phyloP scores from a whole-genome alignment of 2,888 invertebrate genomes.

The Vesta saturnalis region DNA sequence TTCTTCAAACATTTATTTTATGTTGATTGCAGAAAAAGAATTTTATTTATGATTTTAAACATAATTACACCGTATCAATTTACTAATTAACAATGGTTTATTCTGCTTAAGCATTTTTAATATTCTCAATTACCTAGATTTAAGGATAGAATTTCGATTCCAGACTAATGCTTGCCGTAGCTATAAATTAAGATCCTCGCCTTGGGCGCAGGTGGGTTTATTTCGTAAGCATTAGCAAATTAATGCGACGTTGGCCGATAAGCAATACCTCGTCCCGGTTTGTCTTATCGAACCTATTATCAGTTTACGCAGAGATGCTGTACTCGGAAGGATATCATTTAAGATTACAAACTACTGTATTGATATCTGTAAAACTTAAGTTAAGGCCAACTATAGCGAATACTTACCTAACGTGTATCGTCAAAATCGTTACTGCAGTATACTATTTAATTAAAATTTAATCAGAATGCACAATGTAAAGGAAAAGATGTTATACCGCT shows the following conservation, averaged over 20 bases:
- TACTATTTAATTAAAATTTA: too few relatives aligned
- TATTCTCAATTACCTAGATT: background rate
- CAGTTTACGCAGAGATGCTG: constrained; percentile 54
- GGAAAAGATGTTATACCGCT: too few relatives aligned
- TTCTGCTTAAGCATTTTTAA: background rate
- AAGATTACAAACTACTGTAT: constrained; percentile 50
- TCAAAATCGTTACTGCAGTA: too few relatives aligned
- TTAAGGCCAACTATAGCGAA: too few relatives aligned
- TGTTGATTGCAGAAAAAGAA: too few relatives aligned
- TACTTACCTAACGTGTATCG: too few relatives aligned
- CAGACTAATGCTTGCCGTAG: background rate
- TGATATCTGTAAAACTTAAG: constrained; percentile 6
- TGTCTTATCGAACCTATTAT: constrained; percentile 56
- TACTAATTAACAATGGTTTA: too few relatives aligned
- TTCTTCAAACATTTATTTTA: too few relatives aligned
- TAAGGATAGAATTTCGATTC: constrained; percentile 10
- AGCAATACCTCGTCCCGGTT: constrained; percentile 47
- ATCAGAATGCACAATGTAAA: too few relatives aligned
- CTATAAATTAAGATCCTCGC: constrained; percentile 9
- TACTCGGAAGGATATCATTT: constrained; percentile 57
- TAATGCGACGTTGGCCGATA: constrained; percentile 51
- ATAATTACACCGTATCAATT: too few relatives aligned
- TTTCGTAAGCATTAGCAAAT: constrained; percentile 52
- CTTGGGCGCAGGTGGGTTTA: constrained; percentile 50
- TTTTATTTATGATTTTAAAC: too few relatives aligned